phyloP scores from a whole-genome alignment of 2,797 vertebrate genomes.

The Acanthis flammea region DNA sequence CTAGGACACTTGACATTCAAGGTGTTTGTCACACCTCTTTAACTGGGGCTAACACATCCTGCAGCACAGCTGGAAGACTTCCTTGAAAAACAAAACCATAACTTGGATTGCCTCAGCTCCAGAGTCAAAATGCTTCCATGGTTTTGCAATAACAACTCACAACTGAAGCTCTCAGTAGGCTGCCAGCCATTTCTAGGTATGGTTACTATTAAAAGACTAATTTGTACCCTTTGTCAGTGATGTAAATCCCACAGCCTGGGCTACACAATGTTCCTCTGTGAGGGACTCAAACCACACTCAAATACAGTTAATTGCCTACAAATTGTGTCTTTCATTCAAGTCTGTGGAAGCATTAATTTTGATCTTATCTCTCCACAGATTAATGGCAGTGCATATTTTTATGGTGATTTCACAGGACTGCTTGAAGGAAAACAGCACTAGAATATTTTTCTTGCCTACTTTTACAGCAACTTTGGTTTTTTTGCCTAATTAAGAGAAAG shows the following conservation, averaged over 20 bases:
- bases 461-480: not conserved
- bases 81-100: not conserved
- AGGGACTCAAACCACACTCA: not conserved
- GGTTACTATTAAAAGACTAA: not conserved
- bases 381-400: not conserved
- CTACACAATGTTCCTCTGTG: not conserved
- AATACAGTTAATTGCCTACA: not conserved
- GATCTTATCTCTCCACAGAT: not conserved
- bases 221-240: not conserved
- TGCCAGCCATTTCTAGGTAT: not conserved
- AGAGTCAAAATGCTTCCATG: not conserved
- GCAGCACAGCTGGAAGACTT: not conserved
- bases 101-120: not conserved
- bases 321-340: not conserved
- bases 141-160: not conserved
- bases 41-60: not conserved
- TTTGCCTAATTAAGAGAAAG: not conserved
- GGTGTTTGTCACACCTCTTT: not conserved
- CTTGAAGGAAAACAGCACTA: not conserved
- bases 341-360: not conserved
- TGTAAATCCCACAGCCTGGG: not conserved
- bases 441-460: not conserved
- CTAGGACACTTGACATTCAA: not conserved
- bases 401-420: not conserved
- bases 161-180: not conserved